phyloP scores from a whole-genome alignment of 2,113 vertebrate genomes.

The Heterotis niloticus region DNA sequence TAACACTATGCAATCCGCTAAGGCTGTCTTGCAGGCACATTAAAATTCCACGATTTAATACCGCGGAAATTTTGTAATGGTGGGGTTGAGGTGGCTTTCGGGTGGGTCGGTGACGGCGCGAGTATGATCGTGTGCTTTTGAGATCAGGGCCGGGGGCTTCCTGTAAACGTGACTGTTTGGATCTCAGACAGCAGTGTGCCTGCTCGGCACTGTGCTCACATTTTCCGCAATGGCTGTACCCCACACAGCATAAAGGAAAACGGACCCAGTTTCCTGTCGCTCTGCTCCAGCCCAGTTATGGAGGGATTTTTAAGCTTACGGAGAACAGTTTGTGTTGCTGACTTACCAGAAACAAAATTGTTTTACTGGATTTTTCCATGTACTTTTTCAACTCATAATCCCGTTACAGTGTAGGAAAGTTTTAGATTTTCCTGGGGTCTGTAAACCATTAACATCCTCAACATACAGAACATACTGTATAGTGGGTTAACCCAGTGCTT shows the following conservation, averaged over 20 bases:
- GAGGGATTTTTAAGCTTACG: too few species aligned
- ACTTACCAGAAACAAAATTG: too few species aligned
- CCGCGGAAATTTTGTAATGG: constrained; percentile 28
- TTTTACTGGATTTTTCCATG: too few species aligned
- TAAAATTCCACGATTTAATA: constrained; percentile 42
- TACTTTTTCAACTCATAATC: too few species aligned
- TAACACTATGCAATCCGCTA: constrained; percentile 22
- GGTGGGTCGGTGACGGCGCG: background rate
- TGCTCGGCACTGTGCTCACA: background rate
- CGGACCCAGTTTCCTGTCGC: background rate
- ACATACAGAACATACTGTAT: too few species aligned
- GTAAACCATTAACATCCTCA: too few species aligned
- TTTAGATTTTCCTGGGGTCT: too few species aligned
- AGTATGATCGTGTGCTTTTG: background rate
- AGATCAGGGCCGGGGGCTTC: background rate
- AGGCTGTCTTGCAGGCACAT: constrained; percentile 40
- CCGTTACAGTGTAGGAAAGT: too few species aligned
- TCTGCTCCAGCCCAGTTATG: too few species aligned
- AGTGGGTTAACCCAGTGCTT: too few species aligned
- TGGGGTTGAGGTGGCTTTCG: constrained; percentile 7
- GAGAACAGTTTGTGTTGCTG: too few species aligned
- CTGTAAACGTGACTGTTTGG: constrained; percentile 3
- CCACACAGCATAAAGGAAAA: background rate
- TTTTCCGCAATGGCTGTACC: background rate
- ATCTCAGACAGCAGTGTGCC: background rate